phyloP scores from a whole-genome alignment of 2,888 invertebrate species.

The Xestoiulus laeticollis region DNA sequence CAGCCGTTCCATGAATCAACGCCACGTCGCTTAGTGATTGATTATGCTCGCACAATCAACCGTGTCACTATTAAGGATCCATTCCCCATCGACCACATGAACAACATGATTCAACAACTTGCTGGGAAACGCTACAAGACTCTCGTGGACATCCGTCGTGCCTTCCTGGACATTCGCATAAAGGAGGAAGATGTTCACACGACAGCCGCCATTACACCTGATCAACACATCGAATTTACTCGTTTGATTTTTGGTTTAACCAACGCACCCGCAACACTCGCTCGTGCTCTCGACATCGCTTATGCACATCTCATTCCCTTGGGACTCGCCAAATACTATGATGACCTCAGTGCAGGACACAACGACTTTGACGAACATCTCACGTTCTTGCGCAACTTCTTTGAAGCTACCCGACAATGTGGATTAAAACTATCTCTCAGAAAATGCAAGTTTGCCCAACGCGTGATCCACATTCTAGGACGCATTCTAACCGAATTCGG shows the following conservation, averaged over 20 bases:
- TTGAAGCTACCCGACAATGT: background rate
- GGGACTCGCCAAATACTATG: background rate
- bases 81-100: slow-evolving; percentile 46
- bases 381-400: background rate
- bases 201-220: slow-evolving; percentile 43
- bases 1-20: background rate
- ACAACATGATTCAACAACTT: slow-evolving; percentile 19
- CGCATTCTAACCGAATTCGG: background rate
- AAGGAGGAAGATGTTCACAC: slow-evolving; percentile 40
- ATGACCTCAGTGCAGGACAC: background rate
- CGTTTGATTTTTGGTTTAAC: background rate
- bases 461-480: background rate
- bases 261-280: slow-evolving; percentile 24
- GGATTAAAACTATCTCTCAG: background rate
- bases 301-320: background rate
- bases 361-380: background rate
- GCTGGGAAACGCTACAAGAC: background rate
- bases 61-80: background rate
- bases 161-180: slow-evolving; percentile 35
- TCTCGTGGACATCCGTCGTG: background rate
- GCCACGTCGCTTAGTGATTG: background rate
- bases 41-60: slow-evolving; percentile 20
- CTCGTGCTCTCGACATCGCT: background rate
- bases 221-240: slow-evolving; percentile 12
- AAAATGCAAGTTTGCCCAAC: background rate